Conservation (phyloP, 2,797 vertebrate species). For the Trematomus bernacchii region DNA sequence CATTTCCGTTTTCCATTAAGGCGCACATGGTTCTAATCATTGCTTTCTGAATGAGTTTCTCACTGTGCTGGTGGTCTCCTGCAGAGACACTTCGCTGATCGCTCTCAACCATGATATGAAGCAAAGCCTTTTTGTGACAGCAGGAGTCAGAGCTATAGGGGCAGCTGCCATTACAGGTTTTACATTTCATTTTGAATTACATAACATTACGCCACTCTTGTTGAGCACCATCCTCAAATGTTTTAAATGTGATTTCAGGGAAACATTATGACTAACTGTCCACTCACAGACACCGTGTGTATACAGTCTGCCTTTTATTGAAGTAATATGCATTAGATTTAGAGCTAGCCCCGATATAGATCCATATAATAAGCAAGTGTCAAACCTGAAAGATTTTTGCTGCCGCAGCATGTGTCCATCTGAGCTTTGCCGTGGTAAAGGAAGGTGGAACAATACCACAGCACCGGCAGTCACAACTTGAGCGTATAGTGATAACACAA, state of each 20-base stretch:
- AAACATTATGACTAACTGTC: conserved; percentile 10
- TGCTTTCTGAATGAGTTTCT: conserved; percentile 57
- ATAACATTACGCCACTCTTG: not conserved
- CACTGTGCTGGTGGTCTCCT: conserved; percentile 53
- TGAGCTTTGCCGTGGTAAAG: conserved; percentile 31
- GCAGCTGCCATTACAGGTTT: conserved; percentile 31
- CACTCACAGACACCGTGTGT: not conserved
- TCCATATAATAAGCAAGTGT: conserved; percentile 13
- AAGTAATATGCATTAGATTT: conserved; percentile 1
- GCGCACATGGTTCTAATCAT: conserved; percentile 65
- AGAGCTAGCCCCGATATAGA: not conserved
- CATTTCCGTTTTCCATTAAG: conserved; percentile 67
- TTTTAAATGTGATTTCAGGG: conserved; percentile 19
- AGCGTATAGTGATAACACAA: conserved; percentile 20
- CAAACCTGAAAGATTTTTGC: conserved; percentile 24
- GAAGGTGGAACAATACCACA: conserved; percentile 34
- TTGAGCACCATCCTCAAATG: not conserved
- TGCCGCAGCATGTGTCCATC: conserved; percentile 26
- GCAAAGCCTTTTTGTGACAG: conserved; percentile 62
- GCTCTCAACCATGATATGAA: conserved; percentile 68
- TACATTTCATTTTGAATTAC: conserved; percentile 17
- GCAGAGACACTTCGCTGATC: conserved; percentile 57
- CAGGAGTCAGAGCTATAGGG: conserved; percentile 38
- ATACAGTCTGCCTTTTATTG: not conserved
- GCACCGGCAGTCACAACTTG: conserved; percentile 45